Evolutionary conservation across 2,113 vertebrate species (phyloP).

Genomic region (Hydropotes inermis): DNA sequence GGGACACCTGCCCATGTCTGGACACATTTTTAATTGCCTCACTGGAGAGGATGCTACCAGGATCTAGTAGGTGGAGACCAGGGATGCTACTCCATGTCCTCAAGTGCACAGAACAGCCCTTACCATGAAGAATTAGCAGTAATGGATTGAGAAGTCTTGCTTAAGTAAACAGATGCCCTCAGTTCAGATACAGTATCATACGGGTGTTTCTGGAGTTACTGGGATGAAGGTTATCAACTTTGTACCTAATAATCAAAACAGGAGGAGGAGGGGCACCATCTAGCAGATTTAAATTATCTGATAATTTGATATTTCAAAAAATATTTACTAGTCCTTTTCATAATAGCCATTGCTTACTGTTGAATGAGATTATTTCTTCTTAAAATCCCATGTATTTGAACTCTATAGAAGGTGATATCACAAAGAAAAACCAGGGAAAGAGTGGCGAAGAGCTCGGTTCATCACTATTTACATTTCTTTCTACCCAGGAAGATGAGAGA

Average conservation of each 20-base stretch:
- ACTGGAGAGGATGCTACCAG: background rate
- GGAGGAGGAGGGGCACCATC: background rate
- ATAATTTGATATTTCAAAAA: constrained; percentile 2
- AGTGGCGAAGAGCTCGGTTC: background rate
- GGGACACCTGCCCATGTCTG: background rate
- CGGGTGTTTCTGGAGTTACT: background rate
- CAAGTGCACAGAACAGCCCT: background rate
- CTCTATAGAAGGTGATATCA: background rate
- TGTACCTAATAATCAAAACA: background rate
- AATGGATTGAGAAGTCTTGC: background rate
- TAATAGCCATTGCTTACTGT: background rate
- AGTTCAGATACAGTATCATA: background rate
- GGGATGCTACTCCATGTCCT: background rate
- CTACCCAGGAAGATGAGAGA: background rate
- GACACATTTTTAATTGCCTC: background rate
- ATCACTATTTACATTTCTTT: background rate
- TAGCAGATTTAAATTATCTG: background rate
- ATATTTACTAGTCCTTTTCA: background rate
- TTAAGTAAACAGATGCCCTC: background rate
- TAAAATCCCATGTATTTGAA: constrained; percentile 4
- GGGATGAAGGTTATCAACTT: background rate
- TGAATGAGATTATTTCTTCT: constrained; percentile 8
- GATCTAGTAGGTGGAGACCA: background rate
- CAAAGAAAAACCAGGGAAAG: background rate
- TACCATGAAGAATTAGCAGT: background rate